These are phyloP conservation scores for Azemiops feae DNA, from an alignment of 2,113 vertebrate species.

Conservation along the genomic window DNA sequence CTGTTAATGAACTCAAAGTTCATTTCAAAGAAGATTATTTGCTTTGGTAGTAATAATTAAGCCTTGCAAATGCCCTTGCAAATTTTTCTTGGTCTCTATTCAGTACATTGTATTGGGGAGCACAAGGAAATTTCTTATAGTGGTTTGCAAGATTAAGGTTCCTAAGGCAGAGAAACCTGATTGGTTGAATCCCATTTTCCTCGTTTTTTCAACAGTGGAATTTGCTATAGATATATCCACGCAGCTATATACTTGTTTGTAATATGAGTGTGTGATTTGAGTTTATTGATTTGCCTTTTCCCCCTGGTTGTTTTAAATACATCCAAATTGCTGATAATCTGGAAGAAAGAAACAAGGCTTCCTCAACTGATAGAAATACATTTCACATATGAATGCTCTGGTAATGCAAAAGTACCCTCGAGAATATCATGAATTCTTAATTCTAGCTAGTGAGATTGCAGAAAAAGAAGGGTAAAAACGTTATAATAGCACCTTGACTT, in stretches of 20 bases:
- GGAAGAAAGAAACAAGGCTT: neutral
- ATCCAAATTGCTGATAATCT: neutral
- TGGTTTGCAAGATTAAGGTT: neutral
- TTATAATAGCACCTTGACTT: neutral
- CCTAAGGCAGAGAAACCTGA: neutral
- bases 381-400: neutral
- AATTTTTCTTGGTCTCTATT: neutral
- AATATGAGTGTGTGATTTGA: neutral
- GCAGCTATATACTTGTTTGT: neutral
- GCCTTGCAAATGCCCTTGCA: neutral
- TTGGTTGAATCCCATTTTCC: neutral
- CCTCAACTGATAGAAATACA: neutral
- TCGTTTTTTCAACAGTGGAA: neutral
- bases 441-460: neutral
- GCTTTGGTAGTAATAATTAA: neutral
- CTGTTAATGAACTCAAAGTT: neutral
- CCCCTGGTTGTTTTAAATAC: neutral
- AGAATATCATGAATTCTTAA: constrained; percentile 4
- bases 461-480: neutral
- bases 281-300: neutral
- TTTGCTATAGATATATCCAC: neutral
- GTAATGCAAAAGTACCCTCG: neutral
- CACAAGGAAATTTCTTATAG: neutral
- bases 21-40: neutral
- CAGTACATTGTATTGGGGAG: neutral